Conservation (phyloP, 2,113 vertebrate genomes). For the Lagopus muta region DNA sequence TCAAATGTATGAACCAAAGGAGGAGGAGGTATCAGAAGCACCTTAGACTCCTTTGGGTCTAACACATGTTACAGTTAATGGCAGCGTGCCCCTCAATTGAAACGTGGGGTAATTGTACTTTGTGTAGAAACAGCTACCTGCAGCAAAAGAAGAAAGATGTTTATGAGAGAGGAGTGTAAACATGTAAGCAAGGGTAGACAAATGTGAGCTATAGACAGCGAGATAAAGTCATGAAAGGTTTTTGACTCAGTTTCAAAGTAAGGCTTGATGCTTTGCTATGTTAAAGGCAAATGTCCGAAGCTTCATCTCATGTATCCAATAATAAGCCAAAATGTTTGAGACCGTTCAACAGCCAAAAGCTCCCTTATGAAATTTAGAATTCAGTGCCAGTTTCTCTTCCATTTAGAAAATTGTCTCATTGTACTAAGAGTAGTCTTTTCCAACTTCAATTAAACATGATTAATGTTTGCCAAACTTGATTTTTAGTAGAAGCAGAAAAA, state of each 20-base stretch:
- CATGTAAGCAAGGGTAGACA: not conserved
- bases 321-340: not conserved
- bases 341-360: not conserved
- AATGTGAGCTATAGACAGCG: not conserved
- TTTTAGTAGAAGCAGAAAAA: not conserved
- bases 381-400: not conserved
- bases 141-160: not conserved
- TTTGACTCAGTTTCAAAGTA: not conserved
- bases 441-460: not conserved
- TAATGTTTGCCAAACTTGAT: not conserved
- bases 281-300: not conserved
- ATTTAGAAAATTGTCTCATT: not conserved
- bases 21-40: not conserved
- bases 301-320: not conserved
- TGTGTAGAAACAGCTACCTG: not conserved
- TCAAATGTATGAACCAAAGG: not conserved
- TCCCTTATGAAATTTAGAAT: not conserved
- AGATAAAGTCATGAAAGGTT: not conserved
- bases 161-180: not conserved
- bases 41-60: not conserved
- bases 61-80: not conserved
- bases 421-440: not conserved
- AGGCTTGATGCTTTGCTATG: not conserved
- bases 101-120: not conserved
- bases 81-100: not conserved